phyloP scores from a whole-genome alignment of 2,113 vertebrate species.

The Nyctibius bracteatus region DNA sequence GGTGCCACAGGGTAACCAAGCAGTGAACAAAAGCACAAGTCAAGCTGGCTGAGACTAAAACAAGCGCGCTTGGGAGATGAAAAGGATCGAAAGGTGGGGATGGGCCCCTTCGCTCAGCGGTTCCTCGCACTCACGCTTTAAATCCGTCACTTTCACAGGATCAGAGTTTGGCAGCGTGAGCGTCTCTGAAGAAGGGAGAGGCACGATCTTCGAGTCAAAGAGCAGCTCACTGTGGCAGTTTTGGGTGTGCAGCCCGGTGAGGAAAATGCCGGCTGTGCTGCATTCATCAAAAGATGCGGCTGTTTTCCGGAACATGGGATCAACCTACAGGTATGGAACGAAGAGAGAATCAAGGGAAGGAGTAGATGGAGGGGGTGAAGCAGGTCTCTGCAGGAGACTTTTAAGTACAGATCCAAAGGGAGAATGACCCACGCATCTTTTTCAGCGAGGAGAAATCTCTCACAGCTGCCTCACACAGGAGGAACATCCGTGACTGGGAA shows the following conservation, averaged over 20 bases:
- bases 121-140: conserved; percentile 51
- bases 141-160: conserved; percentile 3
- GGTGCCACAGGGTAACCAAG: not conserved
- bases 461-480: not conserved
- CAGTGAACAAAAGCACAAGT: not conserved
- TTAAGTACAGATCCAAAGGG: not conserved
- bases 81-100: not conserved
- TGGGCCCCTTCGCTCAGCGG: not conserved
- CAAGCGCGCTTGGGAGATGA: fast-evolving
- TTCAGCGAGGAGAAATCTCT: not conserved
- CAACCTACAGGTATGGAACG: conserved; percentile 43
- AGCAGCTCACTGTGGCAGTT: conserved; percentile 80
- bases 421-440: not conserved
- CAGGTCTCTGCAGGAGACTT: not conserved
- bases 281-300: conserved; percentile 88
- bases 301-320: conserved; percentile 89
- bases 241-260: conserved; percentile 79
- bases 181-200: conserved; percentile 73
- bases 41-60: not conserved
- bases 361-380: not conserved
- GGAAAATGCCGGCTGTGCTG: conserved; percentile 85
- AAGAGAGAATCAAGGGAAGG: not conserved
- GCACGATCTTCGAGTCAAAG: conserved; percentile 77
- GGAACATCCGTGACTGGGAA: not conserved
- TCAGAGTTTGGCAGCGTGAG: conserved; percentile 58